phyloP scores from a whole-genome alignment of 2,888 invertebrate species.

The Heliconius ismenius region DNA sequence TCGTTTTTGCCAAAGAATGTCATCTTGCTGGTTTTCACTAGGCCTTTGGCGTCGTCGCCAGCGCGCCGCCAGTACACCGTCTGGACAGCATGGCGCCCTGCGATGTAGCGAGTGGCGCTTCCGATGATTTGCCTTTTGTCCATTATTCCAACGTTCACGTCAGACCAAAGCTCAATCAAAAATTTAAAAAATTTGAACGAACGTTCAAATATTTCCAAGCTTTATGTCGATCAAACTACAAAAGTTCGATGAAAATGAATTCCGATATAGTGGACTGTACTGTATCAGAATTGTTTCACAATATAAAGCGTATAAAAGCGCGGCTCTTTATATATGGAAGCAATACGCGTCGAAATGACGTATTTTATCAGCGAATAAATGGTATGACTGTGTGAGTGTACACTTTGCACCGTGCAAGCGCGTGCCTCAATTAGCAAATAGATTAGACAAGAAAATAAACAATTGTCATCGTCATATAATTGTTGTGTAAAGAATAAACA shows the following conservation, averaged over 20 bases:
- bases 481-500: background rate
- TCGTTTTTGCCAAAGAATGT: slow-evolving; percentile 82
- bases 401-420: slow-evolving; percentile 66
- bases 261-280: slow-evolving; percentile 31
- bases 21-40: slow-evolving; percentile 81
- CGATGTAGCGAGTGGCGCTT: slow-evolving; percentile 86
- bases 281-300: slow-evolving; percentile 34
- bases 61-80: slow-evolving; percentile 88
- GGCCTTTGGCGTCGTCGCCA: slow-evolving; percentile 71
- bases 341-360: slow-evolving; percentile 48
- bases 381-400: slow-evolving; percentile 50
- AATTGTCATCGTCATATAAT: slow-evolving; percentile 18
- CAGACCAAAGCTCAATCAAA: background rate
- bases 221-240: background rate
- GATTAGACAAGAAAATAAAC: slow-evolving; percentile 38
- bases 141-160: slow-evolving; percentile 52
- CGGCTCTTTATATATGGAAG: slow-evolving; percentile 49
- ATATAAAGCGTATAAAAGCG: slow-evolving; percentile 27
- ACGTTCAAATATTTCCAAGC: slow-evolving; percentile 13
- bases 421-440: slow-evolving; percentile 55
- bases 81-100: slow-evolving; percentile 87
- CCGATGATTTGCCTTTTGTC: slow-evolving; percentile 84
- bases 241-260: slow-evolving; percentile 25
- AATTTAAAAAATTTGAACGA: slow-evolving; percentile 12
- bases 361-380: slow-evolving; percentile 47